Percentiles rank a stretch among this genome's conserved stretches.
These are phyloP conservation scores for Deladenus siricidicola DNA, from an alignment of 2,888 invertebrate genomes.

Conservation along the genomic window DNA sequence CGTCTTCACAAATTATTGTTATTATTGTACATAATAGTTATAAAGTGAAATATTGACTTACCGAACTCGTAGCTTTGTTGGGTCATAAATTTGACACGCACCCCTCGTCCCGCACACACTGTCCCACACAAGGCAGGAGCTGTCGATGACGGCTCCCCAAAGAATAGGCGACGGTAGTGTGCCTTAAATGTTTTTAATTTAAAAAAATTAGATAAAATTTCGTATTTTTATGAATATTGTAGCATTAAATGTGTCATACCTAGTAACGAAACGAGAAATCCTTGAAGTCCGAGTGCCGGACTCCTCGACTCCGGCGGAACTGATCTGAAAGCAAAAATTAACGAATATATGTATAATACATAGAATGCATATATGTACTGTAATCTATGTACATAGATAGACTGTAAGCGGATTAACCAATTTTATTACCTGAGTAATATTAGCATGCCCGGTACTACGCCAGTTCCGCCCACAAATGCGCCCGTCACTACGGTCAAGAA, in stretches of 20 bases:
- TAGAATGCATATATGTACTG: neutral
- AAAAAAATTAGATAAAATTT: neutral
- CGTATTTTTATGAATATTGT: too few relatives aligned
- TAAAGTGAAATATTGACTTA: slow-evolving; percentile 6
- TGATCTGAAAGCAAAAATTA: slow-evolving; percentile 19
- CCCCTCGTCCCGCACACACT: slow-evolving; percentile 50
- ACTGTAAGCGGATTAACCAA: slow-evolving; percentile 2
- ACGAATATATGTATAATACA: neutral
- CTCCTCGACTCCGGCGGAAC: slow-evolving; percentile 46
- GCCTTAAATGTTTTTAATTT: slow-evolving; percentile 22
- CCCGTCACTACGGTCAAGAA: slow-evolving; percentile 47
- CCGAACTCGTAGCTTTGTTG: slow-evolving; percentile 41
- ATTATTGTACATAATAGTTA: neutral
- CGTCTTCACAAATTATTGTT: too few relatives aligned
- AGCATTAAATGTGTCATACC: slow-evolving; percentile 20
- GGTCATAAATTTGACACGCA: slow-evolving; percentile 55
- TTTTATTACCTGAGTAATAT: slow-evolving; percentile 36
- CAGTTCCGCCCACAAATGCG: slow-evolving; percentile 43
- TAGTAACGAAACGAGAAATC: slow-evolving; percentile 45
- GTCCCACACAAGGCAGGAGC: slow-evolving; percentile 56
- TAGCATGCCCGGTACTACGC: slow-evolving; percentile 39
- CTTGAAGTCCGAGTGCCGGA: slow-evolving; percentile 47
- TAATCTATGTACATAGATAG: neutral
- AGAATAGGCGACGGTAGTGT: slow-evolving; percentile 55
- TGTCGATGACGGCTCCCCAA: slow-evolving; percentile 55